phyloP scores from a whole-genome alignment of 1,140 invertebrate species.

The Rhagoletis zephyria region DNA sequence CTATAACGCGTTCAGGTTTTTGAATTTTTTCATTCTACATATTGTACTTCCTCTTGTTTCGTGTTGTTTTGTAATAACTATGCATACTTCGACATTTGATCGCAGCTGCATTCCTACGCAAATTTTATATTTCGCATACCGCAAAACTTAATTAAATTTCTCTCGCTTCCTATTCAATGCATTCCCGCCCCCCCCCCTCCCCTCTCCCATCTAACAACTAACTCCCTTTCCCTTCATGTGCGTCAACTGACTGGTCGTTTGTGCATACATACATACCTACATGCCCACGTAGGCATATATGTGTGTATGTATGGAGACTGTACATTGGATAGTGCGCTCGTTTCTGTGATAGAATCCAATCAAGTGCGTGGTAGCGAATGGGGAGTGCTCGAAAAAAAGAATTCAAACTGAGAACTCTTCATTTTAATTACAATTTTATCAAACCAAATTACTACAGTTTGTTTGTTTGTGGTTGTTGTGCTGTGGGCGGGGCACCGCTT shows the following conservation, averaged over 20 bases:
- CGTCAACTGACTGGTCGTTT: not conserved
- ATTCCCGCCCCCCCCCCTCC: not conserved
- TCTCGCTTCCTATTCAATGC: not conserved
- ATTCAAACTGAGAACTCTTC: not conserved
- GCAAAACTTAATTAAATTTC: constrained; percentile 33
- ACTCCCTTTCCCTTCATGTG: not conserved
- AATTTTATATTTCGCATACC: constrained; percentile 46
- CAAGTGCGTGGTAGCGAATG: not conserved
- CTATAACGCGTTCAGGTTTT: no score
- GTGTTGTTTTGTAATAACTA: constrained; percentile 1
- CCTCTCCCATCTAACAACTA: not conserved
- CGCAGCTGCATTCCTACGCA: constrained; percentile 22
- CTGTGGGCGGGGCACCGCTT: not conserved
- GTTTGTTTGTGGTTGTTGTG: constrained; percentile 14
- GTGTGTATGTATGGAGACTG: no score
- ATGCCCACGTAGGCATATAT: no score
- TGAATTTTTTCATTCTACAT: no score
- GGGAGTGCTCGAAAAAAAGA: not conserved
- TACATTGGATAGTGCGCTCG: no score
- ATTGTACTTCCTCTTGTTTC: no score
- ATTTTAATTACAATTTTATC: no score
- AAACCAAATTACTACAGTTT: not conserved
- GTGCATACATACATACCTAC: no score
- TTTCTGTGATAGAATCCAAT: not conserved
- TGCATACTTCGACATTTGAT: not conserved